Evolutionary conservation across 2,797 vertebrate species (phyloP).

Genomic region (Acestrorhynchus altus): DNA sequence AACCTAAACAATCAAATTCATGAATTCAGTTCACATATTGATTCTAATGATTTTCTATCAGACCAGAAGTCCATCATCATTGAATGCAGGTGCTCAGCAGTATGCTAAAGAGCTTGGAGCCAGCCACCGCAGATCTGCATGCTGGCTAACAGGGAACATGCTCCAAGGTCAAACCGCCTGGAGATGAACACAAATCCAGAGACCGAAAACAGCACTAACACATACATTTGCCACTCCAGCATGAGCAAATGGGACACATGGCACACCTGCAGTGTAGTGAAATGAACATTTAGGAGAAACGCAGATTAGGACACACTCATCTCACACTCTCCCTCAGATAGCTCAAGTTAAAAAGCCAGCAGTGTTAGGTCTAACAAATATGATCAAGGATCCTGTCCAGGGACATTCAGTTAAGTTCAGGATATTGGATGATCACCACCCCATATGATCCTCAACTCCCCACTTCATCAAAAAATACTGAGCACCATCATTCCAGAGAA

Average conservation of each 20-base stretch:
- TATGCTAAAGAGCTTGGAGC: slow-evolving; percentile 27
- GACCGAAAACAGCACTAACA: slow-evolving; percentile 19
- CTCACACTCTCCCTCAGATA: slow-evolving; percentile 16
- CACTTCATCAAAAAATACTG: no score
- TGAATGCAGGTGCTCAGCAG: slow-evolving; percentile 1
- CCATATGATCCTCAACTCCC: no score
- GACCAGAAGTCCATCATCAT: background rate
- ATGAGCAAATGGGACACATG: slow-evolving; percentile 26
- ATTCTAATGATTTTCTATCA: slow-evolving; percentile 15
- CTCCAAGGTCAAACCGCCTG: slow-evolving; percentile 41
- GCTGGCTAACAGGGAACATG: slow-evolving; percentile 19
- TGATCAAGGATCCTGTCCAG: no score
- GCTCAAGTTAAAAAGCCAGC: background rate
- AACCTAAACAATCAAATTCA: slow-evolving; percentile 27
- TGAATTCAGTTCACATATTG: background rate
- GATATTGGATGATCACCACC: no score
- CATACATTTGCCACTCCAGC: background rate
- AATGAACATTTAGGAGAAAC: slow-evolving; percentile 18
- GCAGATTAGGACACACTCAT: slow-evolving; percentile 22
- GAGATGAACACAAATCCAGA: slow-evolving; percentile 7
- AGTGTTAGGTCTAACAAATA: background rate
- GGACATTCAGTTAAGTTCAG: no score
- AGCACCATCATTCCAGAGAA: no score
- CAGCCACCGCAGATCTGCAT: background rate
- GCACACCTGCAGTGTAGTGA: slow-evolving; percentile 34